Conservation (phyloP, 2,888 invertebrate species). For the Mesopsocus fuscifrons region DNA sequence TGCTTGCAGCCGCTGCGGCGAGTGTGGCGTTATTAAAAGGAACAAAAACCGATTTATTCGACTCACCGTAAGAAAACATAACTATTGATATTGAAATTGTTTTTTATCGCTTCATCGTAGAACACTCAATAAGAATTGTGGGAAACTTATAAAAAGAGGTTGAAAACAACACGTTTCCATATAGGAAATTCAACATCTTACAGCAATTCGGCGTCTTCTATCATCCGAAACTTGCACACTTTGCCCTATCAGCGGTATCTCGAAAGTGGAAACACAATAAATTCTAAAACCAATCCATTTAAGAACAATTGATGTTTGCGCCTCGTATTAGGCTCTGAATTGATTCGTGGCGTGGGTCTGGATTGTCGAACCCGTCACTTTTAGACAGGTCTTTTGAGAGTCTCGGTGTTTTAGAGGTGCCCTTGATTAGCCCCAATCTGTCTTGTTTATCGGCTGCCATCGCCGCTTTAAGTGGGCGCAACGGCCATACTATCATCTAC, state of each 20-base stretch:
- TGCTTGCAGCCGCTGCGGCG: not conserved
- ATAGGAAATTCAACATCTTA: not conserved
- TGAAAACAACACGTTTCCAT: not conserved
- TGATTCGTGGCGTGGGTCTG: no score
- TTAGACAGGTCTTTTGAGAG: no score
- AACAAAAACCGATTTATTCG: not conserved
- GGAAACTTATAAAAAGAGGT: not conserved
- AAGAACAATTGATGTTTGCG: constrained; percentile 9
- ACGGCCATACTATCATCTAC: no score
- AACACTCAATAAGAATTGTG: not conserved
- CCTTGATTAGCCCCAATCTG: no score
- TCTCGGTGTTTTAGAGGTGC: no score
- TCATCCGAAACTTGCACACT: not conserved
- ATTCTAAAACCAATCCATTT: constrained; percentile 10
- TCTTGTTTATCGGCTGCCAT: no score
- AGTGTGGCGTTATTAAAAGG: not conserved
- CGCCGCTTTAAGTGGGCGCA: no score
- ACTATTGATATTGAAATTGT: no score
- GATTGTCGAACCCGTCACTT: no score
- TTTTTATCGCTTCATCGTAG: not conserved
- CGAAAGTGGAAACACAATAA: constrained; percentile 9
- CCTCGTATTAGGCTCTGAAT: constrained; percentile 5
- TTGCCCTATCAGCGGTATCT: constrained; percentile 9
- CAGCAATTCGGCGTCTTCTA: not conserved
- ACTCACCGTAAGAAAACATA: not conserved